Evolutionary conservation across 2,113 vertebrate genomes (phyloP).

Genomic region (Poecilia latipinna): DNA sequence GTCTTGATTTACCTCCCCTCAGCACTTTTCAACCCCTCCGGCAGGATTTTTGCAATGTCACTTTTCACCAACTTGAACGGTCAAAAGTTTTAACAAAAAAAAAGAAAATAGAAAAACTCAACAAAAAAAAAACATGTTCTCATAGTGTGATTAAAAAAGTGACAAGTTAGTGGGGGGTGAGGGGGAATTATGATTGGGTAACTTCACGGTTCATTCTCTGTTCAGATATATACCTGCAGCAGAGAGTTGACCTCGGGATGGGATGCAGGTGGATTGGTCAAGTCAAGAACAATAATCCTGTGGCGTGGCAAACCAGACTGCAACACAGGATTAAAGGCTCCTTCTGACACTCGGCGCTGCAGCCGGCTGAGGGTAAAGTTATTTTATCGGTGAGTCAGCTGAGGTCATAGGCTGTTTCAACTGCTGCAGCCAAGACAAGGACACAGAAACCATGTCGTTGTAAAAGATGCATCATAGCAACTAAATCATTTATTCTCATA

Average conservation of each 20-base stretch:
- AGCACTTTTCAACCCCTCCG: conserved; percentile 74
- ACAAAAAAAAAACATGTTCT: conserved; percentile 17
- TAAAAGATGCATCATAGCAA: conserved; percentile 8
- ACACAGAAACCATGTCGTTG: conserved; percentile 31
- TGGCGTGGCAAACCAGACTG: conserved; percentile 54
- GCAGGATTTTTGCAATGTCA: conserved; percentile 69
- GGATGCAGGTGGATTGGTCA: conserved; percentile 47
- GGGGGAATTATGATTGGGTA: neutral
- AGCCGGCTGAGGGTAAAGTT: conserved; percentile 67
- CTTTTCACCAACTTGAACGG: conserved; percentile 61
- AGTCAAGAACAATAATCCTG: conserved; percentile 11
- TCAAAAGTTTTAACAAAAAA: conserved; percentile 62
- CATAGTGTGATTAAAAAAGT: conserved; percentile 11
- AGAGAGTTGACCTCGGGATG: conserved; percentile 23
- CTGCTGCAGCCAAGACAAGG: conserved; percentile 27
- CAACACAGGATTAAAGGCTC: conserved; percentile 71
- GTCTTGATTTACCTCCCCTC: conserved; percentile 73
- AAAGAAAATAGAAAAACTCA: conserved; percentile 16
- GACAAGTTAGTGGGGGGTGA: neutral
- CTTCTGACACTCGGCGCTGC: conserved; percentile 75
- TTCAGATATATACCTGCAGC: conserved; percentile 27
- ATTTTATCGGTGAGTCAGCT: conserved; percentile 68
- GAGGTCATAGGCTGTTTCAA: conserved; percentile 53
- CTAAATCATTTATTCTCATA: neutral
- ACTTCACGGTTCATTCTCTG: conserved; percentile 21